Base-by-base conservation (phyloP, 2,888 invertebrate species). In the Allacma fusca region DNA sequence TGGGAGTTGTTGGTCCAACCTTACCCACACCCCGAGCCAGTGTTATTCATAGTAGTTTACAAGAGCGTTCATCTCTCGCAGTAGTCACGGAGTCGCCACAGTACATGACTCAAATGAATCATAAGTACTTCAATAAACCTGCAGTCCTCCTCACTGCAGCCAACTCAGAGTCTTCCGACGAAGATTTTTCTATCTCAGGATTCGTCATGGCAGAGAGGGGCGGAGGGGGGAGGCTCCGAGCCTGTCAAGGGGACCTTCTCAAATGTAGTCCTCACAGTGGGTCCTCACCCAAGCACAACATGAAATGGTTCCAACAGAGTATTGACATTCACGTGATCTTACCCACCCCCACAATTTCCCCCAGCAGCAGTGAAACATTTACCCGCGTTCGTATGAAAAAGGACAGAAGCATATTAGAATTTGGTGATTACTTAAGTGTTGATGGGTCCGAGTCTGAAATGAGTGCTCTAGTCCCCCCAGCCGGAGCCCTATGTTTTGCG, bases 261-360 rank as follows among this genome's bases (percentile, higher is more conserved):
- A 69, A 26, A 50, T 23, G 40, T 23, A n/a, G 50, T 19, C 9
- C 1, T 1, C 13, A 43, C 7, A 1, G 26, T 24, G 26, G 67
- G 19, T 19, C 24, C 28, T 19, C 65, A 26, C 12, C 24, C 67
- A 76, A 70, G 44, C 26, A 23, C 21, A 67, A 73, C 16, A 77
- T 77, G 77, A 73, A 73, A 13, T 67, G 76, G 70, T 65, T 80
- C 1, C 57, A 81, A 29, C 81, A 81, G 65, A 81, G 78, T 73
- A 85, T 85, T 72, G 85, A 85, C 79, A 85, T 85, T 79, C 85
- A 84, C 83, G 92, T 93, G 81, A 93, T 92, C 81, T 92, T 92
- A 85, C 91, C 93, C 68, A 93, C 93, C 26, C 94, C 95, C n/a
- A 93, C 94, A 76, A 89, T 93, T 73, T 94, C 95, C 57, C 94